Conservation (phyloP, 1,140 invertebrate species). For the Micrasema longulum region DNA sequence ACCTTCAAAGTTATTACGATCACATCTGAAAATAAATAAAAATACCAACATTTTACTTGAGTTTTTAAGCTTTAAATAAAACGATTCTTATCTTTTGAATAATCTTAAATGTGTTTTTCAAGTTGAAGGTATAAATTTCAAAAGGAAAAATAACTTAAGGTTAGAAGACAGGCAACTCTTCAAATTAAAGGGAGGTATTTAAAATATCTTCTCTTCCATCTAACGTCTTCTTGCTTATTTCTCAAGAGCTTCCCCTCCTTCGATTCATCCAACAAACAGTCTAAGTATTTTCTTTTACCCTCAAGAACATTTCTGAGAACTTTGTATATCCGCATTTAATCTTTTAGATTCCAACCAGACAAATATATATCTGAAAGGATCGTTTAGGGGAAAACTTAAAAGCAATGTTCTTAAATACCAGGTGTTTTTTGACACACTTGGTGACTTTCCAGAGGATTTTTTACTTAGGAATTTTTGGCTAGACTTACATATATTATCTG, state of each 20-base stretch:
- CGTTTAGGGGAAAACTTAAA: no score
- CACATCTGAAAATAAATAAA: constrained; percentile 24
- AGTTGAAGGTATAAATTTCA: constrained; percentile 25
- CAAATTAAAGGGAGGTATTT: constrained; percentile 35
- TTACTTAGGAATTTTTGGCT: no score
- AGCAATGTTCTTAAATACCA: no score
- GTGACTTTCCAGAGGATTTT: no score
- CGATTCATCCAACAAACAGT: neutral
- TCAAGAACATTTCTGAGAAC: neutral
- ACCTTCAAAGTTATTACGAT: constrained; percentile 7
- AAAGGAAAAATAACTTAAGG: constrained; percentile 36
- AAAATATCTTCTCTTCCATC: constrained; percentile 25
- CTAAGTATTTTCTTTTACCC: neutral
- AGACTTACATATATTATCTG: no score
- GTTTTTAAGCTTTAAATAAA: neutral
- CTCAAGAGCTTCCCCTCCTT: neutral
- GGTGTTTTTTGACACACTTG: no score
- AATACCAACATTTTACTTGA: neutral
- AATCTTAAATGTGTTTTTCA: constrained; percentile 22
- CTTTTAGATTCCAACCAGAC: neutral
- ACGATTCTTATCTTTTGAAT: constrained; percentile 21
- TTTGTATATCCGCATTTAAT: constrained; percentile 5
- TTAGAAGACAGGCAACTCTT: constrained; percentile 31
- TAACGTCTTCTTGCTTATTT: constrained; percentile 21
- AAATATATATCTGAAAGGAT: no score